Evolutionary conservation across 2,888 invertebrate genomes (phyloP).

Genomic region (Sialis lutaria): DNA sequence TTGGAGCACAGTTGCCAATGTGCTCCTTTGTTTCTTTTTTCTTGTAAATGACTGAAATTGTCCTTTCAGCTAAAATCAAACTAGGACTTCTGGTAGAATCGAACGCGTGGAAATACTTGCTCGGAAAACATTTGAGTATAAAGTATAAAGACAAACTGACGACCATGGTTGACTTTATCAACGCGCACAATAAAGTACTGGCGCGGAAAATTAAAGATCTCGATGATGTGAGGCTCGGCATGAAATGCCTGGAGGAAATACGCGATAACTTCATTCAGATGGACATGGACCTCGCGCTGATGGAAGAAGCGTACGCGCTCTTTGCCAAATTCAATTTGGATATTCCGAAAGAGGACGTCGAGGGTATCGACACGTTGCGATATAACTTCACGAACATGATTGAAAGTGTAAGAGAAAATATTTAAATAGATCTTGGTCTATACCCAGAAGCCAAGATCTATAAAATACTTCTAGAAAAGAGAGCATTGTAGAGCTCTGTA

Average conservation of each 20-base stretch:
- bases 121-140: conserved; percentile 49
- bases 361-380: conserved; percentile 60
- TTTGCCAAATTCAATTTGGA: conserved; percentile 46
- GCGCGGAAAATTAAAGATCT: conserved; percentile 54
- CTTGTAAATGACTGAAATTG: too few relatives aligned
- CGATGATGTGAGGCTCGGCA: conserved; percentile 56
- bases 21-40: too few relatives aligned
- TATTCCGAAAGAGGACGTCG: conserved; percentile 59
- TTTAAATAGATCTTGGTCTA: too few relatives aligned
- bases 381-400: conserved; percentile 41
- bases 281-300: conserved; percentile 56
- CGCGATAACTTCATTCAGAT: conserved; percentile 63
- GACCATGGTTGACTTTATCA: conserved; percentile 58
- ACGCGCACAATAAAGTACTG: conserved; percentile 52
- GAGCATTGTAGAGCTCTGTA: too few relatives aligned
- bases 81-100: conserved; percentile 54
- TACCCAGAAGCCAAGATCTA: too few relatives aligned
- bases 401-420: neutral
- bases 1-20: too few relatives aligned
- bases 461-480: too few relatives aligned
- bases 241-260: conserved; percentile 59
- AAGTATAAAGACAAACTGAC: conserved; percentile 53
- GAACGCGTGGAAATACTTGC: conserved; percentile 56
- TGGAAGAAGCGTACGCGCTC: conserved; percentile 66
- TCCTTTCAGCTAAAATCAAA: conserved; percentile 37